Evolutionary conservation across 2,888 invertebrate genomes (phyloP).

Genomic region (Patella caerulea): DNA sequence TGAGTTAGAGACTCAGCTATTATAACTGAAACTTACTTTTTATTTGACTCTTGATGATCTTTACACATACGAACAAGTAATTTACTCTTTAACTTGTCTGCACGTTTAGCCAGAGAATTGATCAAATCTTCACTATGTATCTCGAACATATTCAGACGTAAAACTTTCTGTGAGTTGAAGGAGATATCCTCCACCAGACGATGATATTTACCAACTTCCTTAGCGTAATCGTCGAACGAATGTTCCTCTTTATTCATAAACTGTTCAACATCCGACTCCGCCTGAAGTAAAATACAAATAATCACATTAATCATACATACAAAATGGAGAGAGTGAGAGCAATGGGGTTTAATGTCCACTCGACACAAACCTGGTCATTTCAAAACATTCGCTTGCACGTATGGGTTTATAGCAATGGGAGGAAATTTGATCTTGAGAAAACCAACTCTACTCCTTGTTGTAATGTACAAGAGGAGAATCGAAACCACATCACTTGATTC

Average conservation of each 20-base stretch:
- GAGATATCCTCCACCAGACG: conserved; percentile 73
- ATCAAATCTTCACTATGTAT: conserved; percentile 87
- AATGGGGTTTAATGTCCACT: too few species aligned
- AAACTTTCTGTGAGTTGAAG: conserved; percentile 72
- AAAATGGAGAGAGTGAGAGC: too few species aligned
- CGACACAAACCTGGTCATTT: too few species aligned
- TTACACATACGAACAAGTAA: conserved; percentile 83
- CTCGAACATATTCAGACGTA: conserved; percentile 87
- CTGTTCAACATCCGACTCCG: conserved; percentile 77
- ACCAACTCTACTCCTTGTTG: too few species aligned
- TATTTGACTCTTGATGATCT: conserved; percentile 85
- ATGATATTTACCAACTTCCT: conserved; percentile 73
- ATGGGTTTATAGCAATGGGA: too few species aligned
- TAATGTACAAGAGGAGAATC: too few species aligned
- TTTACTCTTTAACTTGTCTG: conserved; percentile 79
- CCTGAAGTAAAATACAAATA: conserved; percentile 70
- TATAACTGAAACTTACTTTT: conserved; percentile 78
- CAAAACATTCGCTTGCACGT: too few species aligned
- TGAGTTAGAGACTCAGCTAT: too few species aligned
- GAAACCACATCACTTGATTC: too few species aligned
- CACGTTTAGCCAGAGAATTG: conserved; percentile 79
- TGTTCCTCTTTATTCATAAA: conserved; percentile 78
- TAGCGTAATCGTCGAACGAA: conserved; percentile 73
- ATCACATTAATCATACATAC: too few species aligned
- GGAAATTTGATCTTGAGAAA: too few species aligned